Evolutionary conservation across 2,797 vertebrate genomes (phyloP).

Genomic region (Gallinago stenura): DNA sequence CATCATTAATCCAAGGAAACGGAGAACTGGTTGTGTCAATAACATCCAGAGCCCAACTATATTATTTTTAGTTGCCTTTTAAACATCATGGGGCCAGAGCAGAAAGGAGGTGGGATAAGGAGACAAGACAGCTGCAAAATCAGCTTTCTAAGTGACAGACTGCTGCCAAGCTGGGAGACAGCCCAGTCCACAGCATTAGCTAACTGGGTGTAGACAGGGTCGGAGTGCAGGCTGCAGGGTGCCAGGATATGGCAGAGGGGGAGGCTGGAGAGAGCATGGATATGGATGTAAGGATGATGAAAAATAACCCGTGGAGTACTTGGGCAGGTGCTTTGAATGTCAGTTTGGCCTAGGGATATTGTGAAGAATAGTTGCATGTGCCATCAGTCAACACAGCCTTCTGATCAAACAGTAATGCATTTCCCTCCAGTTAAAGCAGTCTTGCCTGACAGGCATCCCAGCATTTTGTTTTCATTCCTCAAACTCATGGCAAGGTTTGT

Average conservation of each 20-base stretch:
- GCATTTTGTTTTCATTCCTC: not conserved
- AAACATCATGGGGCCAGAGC: not conserved
- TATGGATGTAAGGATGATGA: not conserved
- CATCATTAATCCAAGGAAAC: not conserved
- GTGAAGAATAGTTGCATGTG: not conserved
- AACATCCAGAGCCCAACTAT: not conserved
- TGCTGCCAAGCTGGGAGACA: not conserved
- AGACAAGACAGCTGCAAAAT: not conserved
- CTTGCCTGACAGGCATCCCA: not conserved
- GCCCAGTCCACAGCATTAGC: not conserved
- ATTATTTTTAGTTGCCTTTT: not conserved
- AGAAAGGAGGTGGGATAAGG: not conserved
- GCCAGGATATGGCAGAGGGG: not conserved
- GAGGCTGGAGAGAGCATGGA: rapidly evolving
- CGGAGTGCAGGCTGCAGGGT: not conserved
- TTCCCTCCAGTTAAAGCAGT: not conserved
- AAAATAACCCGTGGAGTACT: not conserved
- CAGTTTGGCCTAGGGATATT: not conserved
- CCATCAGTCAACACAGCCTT: not conserved
- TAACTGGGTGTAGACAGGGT: not conserved
- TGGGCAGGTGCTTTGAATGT: not conserved
- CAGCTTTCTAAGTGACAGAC: not conserved
- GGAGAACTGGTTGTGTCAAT: not conserved
- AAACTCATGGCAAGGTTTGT: not conserved
- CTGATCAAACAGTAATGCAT: rapidly evolving